These are phyloP conservation scores for Plotosus lineatus DNA, from an alignment of 2,113 vertebrate species.

Conservation along the genomic window DNA sequence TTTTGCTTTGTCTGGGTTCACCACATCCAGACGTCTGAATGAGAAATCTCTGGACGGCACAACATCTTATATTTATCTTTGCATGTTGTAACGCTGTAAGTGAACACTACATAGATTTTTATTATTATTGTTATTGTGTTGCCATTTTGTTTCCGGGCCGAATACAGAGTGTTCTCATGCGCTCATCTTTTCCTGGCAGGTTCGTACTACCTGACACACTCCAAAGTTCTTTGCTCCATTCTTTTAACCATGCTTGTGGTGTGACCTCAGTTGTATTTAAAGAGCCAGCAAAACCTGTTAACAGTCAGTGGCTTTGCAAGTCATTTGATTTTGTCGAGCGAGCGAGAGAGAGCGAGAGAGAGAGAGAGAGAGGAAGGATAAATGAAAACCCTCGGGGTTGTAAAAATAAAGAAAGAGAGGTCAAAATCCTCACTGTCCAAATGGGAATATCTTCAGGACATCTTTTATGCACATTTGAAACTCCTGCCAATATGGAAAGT, in stretches of 20 bases:
- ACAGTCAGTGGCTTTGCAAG: conserved; percentile 52
- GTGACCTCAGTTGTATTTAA: conserved; percentile 40
- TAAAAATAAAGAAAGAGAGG: conserved; percentile 67
- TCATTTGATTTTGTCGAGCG: conserved; percentile 35
- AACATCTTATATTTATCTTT: conserved; percentile 21
- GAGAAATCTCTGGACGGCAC: background rate
- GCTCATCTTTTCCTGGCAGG: conserved; percentile 41
- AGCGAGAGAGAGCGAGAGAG: conserved; percentile 27
- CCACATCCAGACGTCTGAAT: background rate
- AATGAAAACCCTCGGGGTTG: conserved; percentile 62
- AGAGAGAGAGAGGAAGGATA: conserved; percentile 52
- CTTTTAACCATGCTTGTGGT: background rate
- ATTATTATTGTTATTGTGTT: background rate
- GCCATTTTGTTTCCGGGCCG: background rate
- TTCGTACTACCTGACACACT: conserved; percentile 28
- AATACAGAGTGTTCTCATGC: conserved; percentile 2
- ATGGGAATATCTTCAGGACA: conserved; percentile 62
- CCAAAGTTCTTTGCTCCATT: background rate
- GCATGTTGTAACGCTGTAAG: conserved; percentile 20
- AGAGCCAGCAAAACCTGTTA: conserved; percentile 41
- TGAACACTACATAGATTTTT: conserved; percentile 9
- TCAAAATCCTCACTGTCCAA: conserved; percentile 62
- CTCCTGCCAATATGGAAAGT: conserved; percentile 67
- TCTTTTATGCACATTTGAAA: conserved; percentile 66
- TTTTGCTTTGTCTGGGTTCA: background rate